Evolutionary conservation across 2,113 vertebrate genomes (phyloP).

Genomic region (rabbit (Oryctolagus cuniculus)): mOryCun1.1 NC_091435.1:85002001-85002500

Average conservation of each 20-base stretch:
- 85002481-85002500: background rate
- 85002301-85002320: background rate
- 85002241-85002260: background rate
- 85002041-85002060: conserved; percentile 99
- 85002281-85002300: background rate
- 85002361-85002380: background rate
- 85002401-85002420: background rate
- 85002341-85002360: background rate
- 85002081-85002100: conserved; percentile 98
- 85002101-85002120: conserved; percentile 97
- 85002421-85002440: background rate
- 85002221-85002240: conserved; percentile 19
- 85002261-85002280: background rate
- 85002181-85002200: background rate
- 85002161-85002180: conserved; percentile 95
- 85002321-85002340: background rate
- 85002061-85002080: conserved; percentile 98
- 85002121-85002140: conserved; percentile 98
- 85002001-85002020: conserved; percentile 24
- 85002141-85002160: conserved; percentile 98
- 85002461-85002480: conserved; percentile 10
- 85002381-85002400: background rate
- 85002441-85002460: conserved; percentile 19
- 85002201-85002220: conserved; percentile 29
- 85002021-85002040: conserved; percentile 91